Percentiles rank a stretch among this genome's conserved stretches.
Conservation (phyloP, 1,140 invertebrate species). For the Zaprionus davidi region DNA sequence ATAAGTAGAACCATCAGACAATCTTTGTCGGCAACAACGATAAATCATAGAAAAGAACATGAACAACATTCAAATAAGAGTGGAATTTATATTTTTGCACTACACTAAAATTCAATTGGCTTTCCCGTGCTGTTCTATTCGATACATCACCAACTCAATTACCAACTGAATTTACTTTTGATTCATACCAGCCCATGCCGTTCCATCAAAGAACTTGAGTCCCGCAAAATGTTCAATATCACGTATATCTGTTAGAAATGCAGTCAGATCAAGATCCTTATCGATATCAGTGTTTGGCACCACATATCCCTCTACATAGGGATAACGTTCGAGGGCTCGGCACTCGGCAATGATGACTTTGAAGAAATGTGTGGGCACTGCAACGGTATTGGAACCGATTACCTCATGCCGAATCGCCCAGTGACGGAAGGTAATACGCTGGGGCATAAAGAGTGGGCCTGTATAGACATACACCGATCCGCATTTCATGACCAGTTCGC, state of each 20-base stretch:
- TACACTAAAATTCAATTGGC: no score
- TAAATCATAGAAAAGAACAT: no score
- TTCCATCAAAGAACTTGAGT: conserved; percentile 94
- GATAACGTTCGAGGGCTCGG: conserved; percentile 85
- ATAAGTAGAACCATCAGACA: no score
- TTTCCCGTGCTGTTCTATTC: background rate
- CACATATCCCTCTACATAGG: conserved; percentile 96
- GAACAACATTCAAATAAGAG: no score
- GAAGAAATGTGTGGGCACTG: conserved; percentile 99
- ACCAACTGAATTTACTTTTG: background rate
- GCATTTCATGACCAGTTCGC: conserved; percentile 90
- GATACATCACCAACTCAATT: background rate
- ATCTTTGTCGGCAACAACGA: no score
- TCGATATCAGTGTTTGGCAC: conserved; percentile 95
- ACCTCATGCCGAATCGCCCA: conserved; percentile 97
- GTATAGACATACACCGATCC: conserved; percentile 97
- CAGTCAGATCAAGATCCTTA: conserved; percentile 88
- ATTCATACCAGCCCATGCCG: conserved; percentile 69
- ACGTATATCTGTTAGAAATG: conserved; percentile 94
- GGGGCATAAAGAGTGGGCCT: conserved; percentile 97
- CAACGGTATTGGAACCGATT: conserved; percentile 96
- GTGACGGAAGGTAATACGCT: conserved; percentile 93
- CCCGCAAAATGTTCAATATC: conserved; percentile 96
- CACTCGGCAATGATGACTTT: conserved; percentile 94
- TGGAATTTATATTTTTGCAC: no score